Evolutionary conservation across 2,888 invertebrate species (phyloP).

Genomic region (Drosophila vallismaia): DNA sequence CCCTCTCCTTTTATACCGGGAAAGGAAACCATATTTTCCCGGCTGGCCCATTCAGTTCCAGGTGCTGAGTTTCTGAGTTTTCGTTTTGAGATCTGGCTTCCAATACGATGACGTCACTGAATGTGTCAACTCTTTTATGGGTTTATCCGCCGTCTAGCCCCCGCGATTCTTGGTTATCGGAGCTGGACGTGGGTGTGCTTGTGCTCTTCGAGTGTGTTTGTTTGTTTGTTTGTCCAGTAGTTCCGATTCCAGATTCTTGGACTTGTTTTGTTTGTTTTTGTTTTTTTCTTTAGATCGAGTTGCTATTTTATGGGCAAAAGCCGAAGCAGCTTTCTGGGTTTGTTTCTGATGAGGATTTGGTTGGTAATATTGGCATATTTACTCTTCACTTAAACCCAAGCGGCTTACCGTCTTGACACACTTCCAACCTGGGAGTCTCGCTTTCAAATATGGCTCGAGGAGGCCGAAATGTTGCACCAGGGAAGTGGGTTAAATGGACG

Average conservation of each 20-base stretch:
- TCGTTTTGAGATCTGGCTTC: slow-evolving; percentile 18
- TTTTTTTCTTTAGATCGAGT: slow-evolving; percentile 48
- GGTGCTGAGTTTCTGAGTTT: slow-evolving; percentile 21
- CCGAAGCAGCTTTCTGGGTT: slow-evolving; percentile 42
- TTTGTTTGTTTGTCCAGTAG: slow-evolving; percentile 40
- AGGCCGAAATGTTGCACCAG: slow-evolving; percentile 1
- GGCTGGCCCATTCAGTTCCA: slow-evolving; percentile 18
- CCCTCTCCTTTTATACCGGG: slow-evolving; percentile 3
- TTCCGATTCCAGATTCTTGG: slow-evolving; percentile 19
- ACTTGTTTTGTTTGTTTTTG: slow-evolving; percentile 56
- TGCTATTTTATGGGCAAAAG: slow-evolving; percentile 46
- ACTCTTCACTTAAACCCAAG: slow-evolving; percentile 15
- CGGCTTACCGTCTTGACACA: slow-evolving; percentile 45
- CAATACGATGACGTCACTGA: slow-evolving; percentile 66
- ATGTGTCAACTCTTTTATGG: slow-evolving; percentile 50
- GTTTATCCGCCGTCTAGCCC: slow-evolving; percentile 62
- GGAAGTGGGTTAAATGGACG: slow-evolving; percentile 11
- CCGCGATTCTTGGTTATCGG: slow-evolving; percentile 50
- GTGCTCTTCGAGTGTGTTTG: slow-evolving; percentile 14
- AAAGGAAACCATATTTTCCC: slow-evolving; percentile 29
- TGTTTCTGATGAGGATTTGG: slow-evolving; percentile 19
- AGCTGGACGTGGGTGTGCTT: slow-evolving; percentile 12
- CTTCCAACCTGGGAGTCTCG: slow-evolving; percentile 23
- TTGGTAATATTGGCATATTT: slow-evolving; percentile 40
- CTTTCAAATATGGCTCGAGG: slow-evolving; percentile 13